Conservation (phyloP, 2,797 vertebrate species). For the Botia kubotai region DNA sequence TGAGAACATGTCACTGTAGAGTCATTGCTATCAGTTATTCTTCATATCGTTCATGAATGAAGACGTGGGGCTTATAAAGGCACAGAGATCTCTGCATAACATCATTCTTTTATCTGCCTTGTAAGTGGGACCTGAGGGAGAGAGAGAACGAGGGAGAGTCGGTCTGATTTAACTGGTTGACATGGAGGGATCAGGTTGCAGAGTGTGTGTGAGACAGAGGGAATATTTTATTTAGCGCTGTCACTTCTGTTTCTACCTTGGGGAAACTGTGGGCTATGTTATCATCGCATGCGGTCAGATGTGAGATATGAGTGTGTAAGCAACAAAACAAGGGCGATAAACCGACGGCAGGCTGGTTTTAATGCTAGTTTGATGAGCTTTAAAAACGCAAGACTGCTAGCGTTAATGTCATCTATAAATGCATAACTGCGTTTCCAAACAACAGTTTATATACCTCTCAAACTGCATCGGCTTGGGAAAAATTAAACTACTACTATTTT, state of each 20-base stretch:
- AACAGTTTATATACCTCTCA: too few species aligned
- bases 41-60: constrained; percentile 64
- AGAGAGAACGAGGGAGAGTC: constrained; percentile 71
- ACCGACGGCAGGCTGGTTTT: neutral
- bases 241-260: constrained; percentile 71
- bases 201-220: constrained; percentile 58
- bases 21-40: constrained; percentile 71
- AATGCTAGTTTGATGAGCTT: neutral
- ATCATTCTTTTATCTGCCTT: constrained; percentile 75
- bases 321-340: constrained; percentile 4
- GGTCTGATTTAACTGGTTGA: constrained; percentile 74
- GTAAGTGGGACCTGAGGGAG: constrained; percentile 71
- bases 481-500: too few species aligned
- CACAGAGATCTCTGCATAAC: constrained; percentile 59
- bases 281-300: constrained; percentile 75
- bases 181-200: constrained; percentile 67
- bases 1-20: constrained; percentile 59
- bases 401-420: too few species aligned
- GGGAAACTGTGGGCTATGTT: constrained; percentile 63
- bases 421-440: too few species aligned
- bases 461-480: too few species aligned
- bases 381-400: neutral
- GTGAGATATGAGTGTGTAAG: constrained; percentile 4
- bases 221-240: constrained; percentile 79
- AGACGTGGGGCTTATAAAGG: constrained; percentile 65